Evolutionary conservation across 1,140 invertebrate genomes (phyloP).

Genomic region (Neodiprion lecontei): DNA sequence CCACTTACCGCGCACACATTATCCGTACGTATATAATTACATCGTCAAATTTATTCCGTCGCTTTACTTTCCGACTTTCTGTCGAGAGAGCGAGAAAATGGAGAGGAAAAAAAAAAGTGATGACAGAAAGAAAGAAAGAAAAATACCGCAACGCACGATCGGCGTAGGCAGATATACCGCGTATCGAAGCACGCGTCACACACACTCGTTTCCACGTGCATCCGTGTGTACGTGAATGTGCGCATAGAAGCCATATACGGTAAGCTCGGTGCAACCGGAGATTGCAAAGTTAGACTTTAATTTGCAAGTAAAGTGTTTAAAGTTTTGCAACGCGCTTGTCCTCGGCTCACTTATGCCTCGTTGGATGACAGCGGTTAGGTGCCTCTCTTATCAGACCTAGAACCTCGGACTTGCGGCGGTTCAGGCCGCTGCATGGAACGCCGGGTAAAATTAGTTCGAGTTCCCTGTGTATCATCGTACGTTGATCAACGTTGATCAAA

Average conservation of each 20-base stretch:
- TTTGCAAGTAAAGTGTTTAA: constrained; percentile 7
- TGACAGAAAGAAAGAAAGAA: not conserved
- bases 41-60: not conserved
- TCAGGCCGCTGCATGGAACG: too few species aligned
- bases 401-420: not conserved
- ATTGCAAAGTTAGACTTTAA: constrained; percentile 7
- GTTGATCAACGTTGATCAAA: too few species aligned
- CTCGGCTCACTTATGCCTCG: constrained; percentile 1
- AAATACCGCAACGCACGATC: not conserved
- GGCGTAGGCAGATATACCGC: not conserved
- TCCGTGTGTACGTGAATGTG: not conserved
- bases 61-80: not conserved
- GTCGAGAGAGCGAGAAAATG: not conserved
- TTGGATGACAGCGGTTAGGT: not conserved
- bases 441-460: too few species aligned
- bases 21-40: not conserved
- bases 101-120: not conserved
- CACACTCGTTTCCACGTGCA: not conserved
- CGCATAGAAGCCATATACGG: not conserved
- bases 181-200: not conserved
- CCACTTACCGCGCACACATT: too few species aligned
- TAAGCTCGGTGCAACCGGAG: not conserved
- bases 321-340: constrained; percentile 6
- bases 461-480: too few species aligned
- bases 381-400: constrained; percentile 3